Base-by-base conservation (phyloP, 2,113 vertebrate species). In the Etheostoma cragini region DNA sequence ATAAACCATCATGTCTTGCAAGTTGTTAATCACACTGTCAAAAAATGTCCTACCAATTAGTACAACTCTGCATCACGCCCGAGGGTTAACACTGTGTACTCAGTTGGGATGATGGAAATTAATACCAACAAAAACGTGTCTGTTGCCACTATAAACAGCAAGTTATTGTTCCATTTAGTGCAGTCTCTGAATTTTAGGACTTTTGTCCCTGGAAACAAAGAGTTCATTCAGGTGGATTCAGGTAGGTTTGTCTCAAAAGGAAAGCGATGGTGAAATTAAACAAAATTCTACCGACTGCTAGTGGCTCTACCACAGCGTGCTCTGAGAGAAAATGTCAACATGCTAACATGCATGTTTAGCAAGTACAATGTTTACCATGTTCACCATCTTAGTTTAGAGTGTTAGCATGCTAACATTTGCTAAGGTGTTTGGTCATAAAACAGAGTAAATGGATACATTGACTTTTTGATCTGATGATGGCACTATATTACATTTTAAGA, bases 1-100 rank as follows among this genome's bases (percentile, higher is more conserved):
- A 83, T 78, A 84, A 81, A 74, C 76, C 72, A 77, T 79, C 30
- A 72, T 86, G 85, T 80, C 74, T 70, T 71, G 76, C 58, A 80
- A 86, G 78, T 82, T 64, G 38, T 70, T 84, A 66, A 70, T 83
- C 72, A 80, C 78, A 72, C 61, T 61, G 56, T 64, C 54, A 26
- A 79, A 57, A 81, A 49, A 78, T 76, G 64, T 49, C 45, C 70
- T 85, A 45, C 68, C 47, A 72, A 56, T 72, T 85, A 87, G 68
- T 83, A 38, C 49, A 60, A 79, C 45, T 21, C 47, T 14, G 45
- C 64, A 69, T 83, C 60, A 30, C 17, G 62, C 81, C 72, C n/a
- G 54, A 86, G 67, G 74, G 65, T 22, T 76, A 53, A 60, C 35
- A 47, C 54, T 66, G 75, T 63, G 57, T 75, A 71, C 77, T 82